Evolutionary conservation across 2,797 vertebrate genomes (phyloP), one percentile per base, ranked within the genome.

Genomic region (Chelidonichthys spinosus): DNA sequence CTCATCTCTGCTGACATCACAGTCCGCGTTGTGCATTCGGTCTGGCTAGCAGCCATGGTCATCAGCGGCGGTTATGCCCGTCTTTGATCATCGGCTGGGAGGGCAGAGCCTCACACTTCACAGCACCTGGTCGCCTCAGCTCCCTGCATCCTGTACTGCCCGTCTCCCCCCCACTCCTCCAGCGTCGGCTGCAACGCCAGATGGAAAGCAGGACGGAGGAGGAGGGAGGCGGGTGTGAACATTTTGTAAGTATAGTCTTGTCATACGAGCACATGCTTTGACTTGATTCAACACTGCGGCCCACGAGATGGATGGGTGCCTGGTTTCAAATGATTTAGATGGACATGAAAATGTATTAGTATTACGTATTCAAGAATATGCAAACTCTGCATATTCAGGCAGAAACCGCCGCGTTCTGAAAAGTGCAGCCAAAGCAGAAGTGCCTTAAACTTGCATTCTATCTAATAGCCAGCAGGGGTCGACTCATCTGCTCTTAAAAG

Each of bases 11-110:
- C 81, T 73, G 83, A 90, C 88, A 70, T 62, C 36, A 47, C 50
- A 55, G 74, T 72, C 73, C 61, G 49, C 76, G 63, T 69, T 66
- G 81, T 74, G 85, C 70, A 78, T 85, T 82, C 54, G 44, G 44
- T 71, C 85, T 90, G 89, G 92, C 89, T 81, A 6, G 76, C 70
- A 55, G 90, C 90, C 92, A 89, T 7, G 68, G 83, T 87, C 83
- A 87, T 93, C 89, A 81, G 76, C 25, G 69, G 83, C 83, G 53
- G 83, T 91, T 89, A 90, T 58, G 77, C 52, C 81, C 37, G 64
- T 89, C 92, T 94, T 94, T 95, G 92, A 95, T 95, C 93, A 93
- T 91, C 85, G 81, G 81, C 84, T 67, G 87, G 81, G 87, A 86
- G 88, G 88, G 85, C 84, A 84, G 80, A 85, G 82, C 79, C 81